Base-by-base conservation (phyloP, 2,888 invertebrate species). In the Andrena flavipes region DNA sequence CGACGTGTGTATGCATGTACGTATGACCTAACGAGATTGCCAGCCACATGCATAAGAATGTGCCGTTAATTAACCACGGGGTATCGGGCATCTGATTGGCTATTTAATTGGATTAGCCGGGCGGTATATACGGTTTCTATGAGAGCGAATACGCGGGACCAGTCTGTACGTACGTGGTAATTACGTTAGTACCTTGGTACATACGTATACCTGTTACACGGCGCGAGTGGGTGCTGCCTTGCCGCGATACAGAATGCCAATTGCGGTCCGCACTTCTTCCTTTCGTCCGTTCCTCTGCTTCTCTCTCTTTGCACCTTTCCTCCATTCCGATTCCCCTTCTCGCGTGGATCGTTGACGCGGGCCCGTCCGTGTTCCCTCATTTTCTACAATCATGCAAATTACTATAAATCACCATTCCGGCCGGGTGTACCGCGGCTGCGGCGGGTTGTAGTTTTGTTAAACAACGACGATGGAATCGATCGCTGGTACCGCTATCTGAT, bases 71-170 rank as follows among this genome's bases (percentile, higher is more conserved):
- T 92, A 91, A 91, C 90, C 87, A 80, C 79, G 76, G 78, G 51
- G 86, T 91, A 92, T 91, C 91, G 88, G 85, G 84, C 88, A 91
- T 91, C 92, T 86, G 90, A 91, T 91, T 87, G 89, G 89, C 89
- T 88, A 88, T 91, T 91, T 92, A 92, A 92, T 92, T 92, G 89
- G 90, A 91, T 91, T 91, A 90, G 89, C 82, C 83, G 84, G 64
- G 80, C 87, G 75, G 82, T 80, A 83, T 77, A 85, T 78, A 82
- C 80, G 84, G 82, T 88, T 86, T 89, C 87, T 87, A 86, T 80
- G 84, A 86, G 87, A 84, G 76, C 82, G 87, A 74, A 82, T 80
- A 80, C 74, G 78, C 68, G 63, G 42, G 76, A 20, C 75, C 54
- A 33, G 62, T 56, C 56, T 77, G 62, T 82, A 77, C 69, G 77